phyloP scores from a whole-genome alignment of 2,113 vertebrate genomes.

The Forbesichthys papilliferus region DNA sequence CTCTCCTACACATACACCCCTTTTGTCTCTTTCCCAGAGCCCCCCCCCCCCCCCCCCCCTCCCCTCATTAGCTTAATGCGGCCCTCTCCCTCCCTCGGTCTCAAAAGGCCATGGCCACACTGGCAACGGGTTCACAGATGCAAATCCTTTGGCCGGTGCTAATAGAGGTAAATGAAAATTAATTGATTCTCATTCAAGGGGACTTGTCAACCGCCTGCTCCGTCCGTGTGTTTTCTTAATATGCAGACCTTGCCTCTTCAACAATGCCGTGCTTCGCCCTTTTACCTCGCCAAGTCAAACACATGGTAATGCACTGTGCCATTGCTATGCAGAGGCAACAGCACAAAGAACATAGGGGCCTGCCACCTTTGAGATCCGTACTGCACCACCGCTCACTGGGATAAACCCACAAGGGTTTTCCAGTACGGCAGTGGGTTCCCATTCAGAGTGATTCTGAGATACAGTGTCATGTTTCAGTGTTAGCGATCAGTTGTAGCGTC shows the following conservation, averaged over 20 bases:
- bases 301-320: conserved; percentile 65
- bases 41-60: conserved; percentile 44
- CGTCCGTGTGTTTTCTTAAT: conserved; percentile 68
- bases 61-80: conserved; percentile 71
- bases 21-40: conserved; percentile 50
- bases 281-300: conserved; percentile 61
- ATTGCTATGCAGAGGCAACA: conserved; percentile 67
- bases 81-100: conserved; percentile 39
- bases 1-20: conserved; percentile 41
- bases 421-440: no score
- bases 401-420: conserved; percentile 6
- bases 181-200: conserved; percentile 77
- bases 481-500: background rate
- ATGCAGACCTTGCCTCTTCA: conserved; percentile 63
- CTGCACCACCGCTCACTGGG: conserved; percentile 42
- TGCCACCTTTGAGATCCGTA: conserved; percentile 56
- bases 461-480: no score
- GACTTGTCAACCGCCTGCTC: conserved; percentile 71
- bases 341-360: conserved; percentile 55
- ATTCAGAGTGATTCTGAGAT: no score
- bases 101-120: conserved; percentile 72
- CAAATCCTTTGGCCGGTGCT: conserved; percentile 74
- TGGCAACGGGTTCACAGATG: conserved; percentile 77
- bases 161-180: conserved; percentile 80
- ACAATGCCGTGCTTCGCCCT: conserved; percentile 62